Evolutionary conservation across 2,113 vertebrate species (phyloP), one percentile per base, ranked within the genome.

Genomic region (Urocitellus parryii): DNA sequence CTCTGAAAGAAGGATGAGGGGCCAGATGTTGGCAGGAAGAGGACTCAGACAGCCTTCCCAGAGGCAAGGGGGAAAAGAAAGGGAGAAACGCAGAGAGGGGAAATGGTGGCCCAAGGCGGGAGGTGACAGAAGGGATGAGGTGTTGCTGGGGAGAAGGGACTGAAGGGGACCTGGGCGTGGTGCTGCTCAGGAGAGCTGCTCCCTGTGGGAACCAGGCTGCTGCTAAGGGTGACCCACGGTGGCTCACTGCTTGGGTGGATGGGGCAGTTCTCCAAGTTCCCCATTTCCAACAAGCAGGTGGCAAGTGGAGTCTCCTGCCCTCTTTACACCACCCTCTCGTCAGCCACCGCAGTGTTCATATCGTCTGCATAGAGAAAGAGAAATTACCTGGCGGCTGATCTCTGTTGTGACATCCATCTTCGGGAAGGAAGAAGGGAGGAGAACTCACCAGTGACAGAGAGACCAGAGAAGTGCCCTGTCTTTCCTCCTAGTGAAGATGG

Each of bases 401-500:
- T 97, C 95, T 98, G 97, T 98, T 98, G 95, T 98, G 98, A 98
- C 98, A 98, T 48, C 25, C 65, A 97, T 96, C 98, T 98, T 98
- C 95, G 48, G 82, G 95, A 96, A 96, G 94, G 91, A 53, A 90
- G 93, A 97, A n/a, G 7, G 63, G 90, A 96, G 96, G 79, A 95
- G 32, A 98, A 94, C 95, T 97, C 96, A 95, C 90, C 93, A 83
- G 34, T 88, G 95, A 97, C 97, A 97, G 96, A 98, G 65, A 96
- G 97, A 97, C 87, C 78, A 95, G 81, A 96, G 94, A 96, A 92
- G 48, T 16, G 95, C n/a, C 83, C 82, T 94, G 88, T 97, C 97
- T 97, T 72, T 95, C 86, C 67, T 96, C 81, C 42, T 96, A 97
- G 83, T n/a, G 58, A 97, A 97, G 82, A 95, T 85, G 91, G 81